Evolutionary conservation across 2,113 vertebrate genomes (phyloP), one percentile per base, ranked within the genome.

Genomic region (Cygnus buccinator): DNA sequence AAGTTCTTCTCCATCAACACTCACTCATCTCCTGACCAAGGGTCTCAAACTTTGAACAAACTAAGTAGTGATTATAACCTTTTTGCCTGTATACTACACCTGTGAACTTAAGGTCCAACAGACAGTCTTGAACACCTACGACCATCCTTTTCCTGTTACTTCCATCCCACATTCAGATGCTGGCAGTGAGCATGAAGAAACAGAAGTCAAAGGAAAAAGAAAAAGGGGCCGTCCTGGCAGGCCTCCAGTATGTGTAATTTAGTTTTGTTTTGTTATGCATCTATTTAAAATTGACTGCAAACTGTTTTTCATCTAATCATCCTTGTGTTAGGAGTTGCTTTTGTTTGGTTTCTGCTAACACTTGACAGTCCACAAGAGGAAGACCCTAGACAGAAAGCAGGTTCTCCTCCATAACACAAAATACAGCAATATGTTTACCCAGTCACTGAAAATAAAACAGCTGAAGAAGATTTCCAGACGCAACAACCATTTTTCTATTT

Each of bases 211-310:
- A 98, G 99, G 98, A 94, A 99, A 99, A 98, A 99, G 99, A 97
- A 99, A 99, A 98, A 99, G 99, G 96, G 99, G 99, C 89, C 98
- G 99, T 97, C 99, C 99, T 41, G 99, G 99, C 94, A 99, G 99
- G 97, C 97, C 98, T 90, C 98, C 98, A 98, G 99, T 99, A 99
- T 95, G 98, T 97, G 31, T 93, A 31, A 97, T 98, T 97, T 87
- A 94, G 87, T 95, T 94, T 97, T 78, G 63, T 78, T 95, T 94
- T 91, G 91, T 94, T 95, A 70, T 91, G 59, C 58, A 66, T 97
- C 76, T 96, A 35, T 96, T 92, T 94, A 95, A 87, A 93, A 85
- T 95, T 81, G 81, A 67, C 92, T 93, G 71, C 66, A 89, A 83
- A 87, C 71, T 95, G 43, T 95, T 97, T 95, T 91, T 81, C 73